Base-by-base conservation (phyloP, 2,113 vertebrate genomes). In the Aythya baeri region DNA sequence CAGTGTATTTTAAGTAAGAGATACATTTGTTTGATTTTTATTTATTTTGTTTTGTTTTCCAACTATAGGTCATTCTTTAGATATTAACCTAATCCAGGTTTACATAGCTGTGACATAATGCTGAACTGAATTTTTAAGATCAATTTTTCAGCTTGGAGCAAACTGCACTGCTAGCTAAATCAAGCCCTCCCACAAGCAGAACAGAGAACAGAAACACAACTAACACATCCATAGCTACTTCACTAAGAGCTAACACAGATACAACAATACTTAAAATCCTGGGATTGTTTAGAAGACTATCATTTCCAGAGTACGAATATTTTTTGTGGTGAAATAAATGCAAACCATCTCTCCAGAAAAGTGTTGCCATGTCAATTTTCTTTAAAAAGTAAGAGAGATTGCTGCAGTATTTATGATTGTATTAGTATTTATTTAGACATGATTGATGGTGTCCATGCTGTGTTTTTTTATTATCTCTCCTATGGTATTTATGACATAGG, bases 381-480 rank as follows among this genome's bases (percentile, higher is more conserved):
- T 88, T 67, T 36, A 31, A 79, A 79, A 88, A 81, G n/a, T 20
- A 15, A 55, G 50, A 91, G 57, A 65, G 32, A 74, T 71, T 90
- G 83, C 75, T 79, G 43, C 75, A 66, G 54, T 80, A 76, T 88
- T 88, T 86, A 57, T 80, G 17, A 38, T 38, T 38, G 38, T 38
- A 38, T 38, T 38, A 38, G 38, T 38, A 38, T 38, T 38, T 38
- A 38, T 38, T 38, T 83, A 63, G 32, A 50, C 34, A 49, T 83
- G 68, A 90, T 65, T 71, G 91, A 88, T 76, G 46, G 38, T 80
- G 38, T 79, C 59, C 80, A 43, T 38, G 21, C 55, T 94, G 49
- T 34, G 62, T 89, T 93, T 91, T 91, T 95, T 83, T 86, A 92
- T 93, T 86, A 83, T 57, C 83, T 83, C 72, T 80, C 41, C 49